Percentiles rank a stretch among this genome's conserved stretches.
phyloP scores from a whole-genome alignment of 2,888 invertebrate species.

The Choreutis nemorana region DNA sequence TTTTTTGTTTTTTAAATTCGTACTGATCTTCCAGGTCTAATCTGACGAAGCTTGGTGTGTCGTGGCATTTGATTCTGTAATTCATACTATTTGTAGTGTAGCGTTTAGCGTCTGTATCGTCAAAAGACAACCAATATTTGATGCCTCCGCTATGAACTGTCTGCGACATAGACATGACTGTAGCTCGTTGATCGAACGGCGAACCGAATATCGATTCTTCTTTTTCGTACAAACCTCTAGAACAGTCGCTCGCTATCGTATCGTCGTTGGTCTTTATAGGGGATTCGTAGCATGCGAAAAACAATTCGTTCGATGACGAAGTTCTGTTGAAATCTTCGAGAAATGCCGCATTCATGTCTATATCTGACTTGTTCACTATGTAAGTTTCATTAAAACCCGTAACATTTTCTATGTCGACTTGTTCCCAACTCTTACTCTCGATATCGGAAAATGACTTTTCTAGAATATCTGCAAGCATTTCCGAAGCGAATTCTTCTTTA shows the following conservation, averaged over 20 bases:
- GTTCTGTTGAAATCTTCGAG: conserved; percentile 26
- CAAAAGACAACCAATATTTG: conserved; percentile 56
- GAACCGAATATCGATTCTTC: conserved; percentile 31
- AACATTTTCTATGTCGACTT: conserved; percentile 8
- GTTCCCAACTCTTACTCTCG: conserved; percentile 2
- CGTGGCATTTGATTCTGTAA: conserved; percentile 14
- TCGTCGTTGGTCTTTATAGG: conserved; percentile 22
- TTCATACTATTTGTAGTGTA: too few relatives aligned
- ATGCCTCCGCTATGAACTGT: conserved; percentile 42
- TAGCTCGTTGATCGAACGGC: conserved; percentile 34
- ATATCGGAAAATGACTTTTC: conserved; percentile 10
- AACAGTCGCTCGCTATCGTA: conserved; percentile 11
- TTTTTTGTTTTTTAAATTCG: conserved; percentile 2
- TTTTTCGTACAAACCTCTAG: conserved; percentile 23
- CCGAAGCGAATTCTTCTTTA: conserved; percentile 8
- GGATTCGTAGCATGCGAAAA: conserved; percentile 32
- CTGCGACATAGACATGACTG: conserved; percentile 48
- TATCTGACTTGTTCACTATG: conserved; percentile 18
- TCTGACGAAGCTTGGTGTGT: conserved; percentile 33
- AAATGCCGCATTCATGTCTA: conserved; percentile 44
- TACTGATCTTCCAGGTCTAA: conserved; percentile 16
- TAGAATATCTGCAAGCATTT: conserved; percentile 8
- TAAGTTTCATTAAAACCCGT: conserved; percentile 19
- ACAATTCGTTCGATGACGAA: conserved; percentile 29
- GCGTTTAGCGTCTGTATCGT: too few relatives aligned